A percentile compares a stretch with the other conserved stretches of the same genome.
Evolutionary conservation across 2,888 invertebrate genomes (phyloP).

Genomic region (Lomographa bimaculata): DNA sequence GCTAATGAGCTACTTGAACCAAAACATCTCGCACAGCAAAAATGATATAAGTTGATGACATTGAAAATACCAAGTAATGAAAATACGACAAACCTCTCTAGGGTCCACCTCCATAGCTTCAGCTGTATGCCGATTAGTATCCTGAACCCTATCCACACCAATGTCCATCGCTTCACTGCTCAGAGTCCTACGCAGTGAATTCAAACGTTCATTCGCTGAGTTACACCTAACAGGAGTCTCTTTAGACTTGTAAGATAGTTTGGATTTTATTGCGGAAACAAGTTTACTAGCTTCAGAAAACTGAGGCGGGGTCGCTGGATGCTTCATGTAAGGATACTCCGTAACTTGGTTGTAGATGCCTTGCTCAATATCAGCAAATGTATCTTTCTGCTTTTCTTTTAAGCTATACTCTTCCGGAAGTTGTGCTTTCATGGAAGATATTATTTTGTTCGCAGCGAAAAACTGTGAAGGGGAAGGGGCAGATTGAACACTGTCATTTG

Average conservation of each 20-base stretch:
- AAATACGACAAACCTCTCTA: constrained; percentile 54
- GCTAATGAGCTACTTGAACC: no score
- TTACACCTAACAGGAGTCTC: constrained; percentile 42
- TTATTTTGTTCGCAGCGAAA: constrained; percentile 73
- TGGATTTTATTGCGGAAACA: constrained; percentile 73
- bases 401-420: constrained; percentile 64
- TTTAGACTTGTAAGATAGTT: constrained; percentile 58
- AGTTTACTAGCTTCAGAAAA: constrained; percentile 75
- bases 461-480: constrained; percentile 72
- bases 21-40: no score
- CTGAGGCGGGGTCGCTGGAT: constrained; percentile 74
- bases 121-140: constrained; percentile 27
- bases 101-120: constrained; percentile 71
- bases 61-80: no score
- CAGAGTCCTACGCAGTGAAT: constrained; percentile 49
- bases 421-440: constrained; percentile 76
- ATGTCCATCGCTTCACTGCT: constrained; percentile 49
- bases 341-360: constrained; percentile 71
- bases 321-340: constrained; percentile 70
- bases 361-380: constrained; percentile 73
- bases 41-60: no score
- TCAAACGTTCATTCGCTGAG: constrained; percentile 61
- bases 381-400: constrained; percentile 63
- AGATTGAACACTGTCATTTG: constrained; percentile 63
- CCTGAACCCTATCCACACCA: constrained; percentile 31